Base-by-base conservation (phyloP, 2,888 invertebrate genomes). In the Ceraclea dissimilis region DNA sequence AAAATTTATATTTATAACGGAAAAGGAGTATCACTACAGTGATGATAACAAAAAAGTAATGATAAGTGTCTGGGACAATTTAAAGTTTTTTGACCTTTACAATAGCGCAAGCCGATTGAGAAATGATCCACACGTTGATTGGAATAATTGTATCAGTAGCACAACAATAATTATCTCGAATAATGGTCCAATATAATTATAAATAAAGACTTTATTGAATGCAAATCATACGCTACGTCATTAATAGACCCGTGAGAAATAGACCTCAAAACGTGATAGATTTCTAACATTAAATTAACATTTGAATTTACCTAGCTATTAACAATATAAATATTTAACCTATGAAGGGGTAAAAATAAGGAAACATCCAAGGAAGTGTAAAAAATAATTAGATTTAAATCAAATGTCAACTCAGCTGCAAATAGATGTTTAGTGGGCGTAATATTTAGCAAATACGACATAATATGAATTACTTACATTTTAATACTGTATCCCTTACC, bases 321-420 rank as follows among this genome's bases (percentile, higher is more conserved):
- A 6, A 26, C 10, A 6, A 26, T 26, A 26, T 26, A 4, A 26
- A 4, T 4, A 26, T 26, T 26, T 26, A 26, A 26, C 10, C 10
- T 6, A 26, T 26, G 5, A 26, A 10, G 26, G 10, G 4, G 10
- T 39, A n/a, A 31, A 8, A 39, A 39, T 39, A 16, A n/a, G 13
- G 39, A 39, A 11, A 39, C 39, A 39, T 13, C 8, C n/a, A 16
- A 39, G 20, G 13, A 51, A 39, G 51, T 48, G 19, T 16, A 26
- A 47, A 44, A n/a, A 33, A 19, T 52, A 17, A 48, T 44, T 44
- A 44, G 44, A 52, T 49, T 52, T 31, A 57, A 60, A 54, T 43
- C 43, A 54, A 57, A 54, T 56, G 54, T 57, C 57, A 60, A 60
- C 51, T 60, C 57, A 60, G 60, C 56, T 60, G 60, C 60, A 60